Base-by-base conservation (phyloP, 1,140 invertebrate species). In the Lepidurus packardi region DNA sequence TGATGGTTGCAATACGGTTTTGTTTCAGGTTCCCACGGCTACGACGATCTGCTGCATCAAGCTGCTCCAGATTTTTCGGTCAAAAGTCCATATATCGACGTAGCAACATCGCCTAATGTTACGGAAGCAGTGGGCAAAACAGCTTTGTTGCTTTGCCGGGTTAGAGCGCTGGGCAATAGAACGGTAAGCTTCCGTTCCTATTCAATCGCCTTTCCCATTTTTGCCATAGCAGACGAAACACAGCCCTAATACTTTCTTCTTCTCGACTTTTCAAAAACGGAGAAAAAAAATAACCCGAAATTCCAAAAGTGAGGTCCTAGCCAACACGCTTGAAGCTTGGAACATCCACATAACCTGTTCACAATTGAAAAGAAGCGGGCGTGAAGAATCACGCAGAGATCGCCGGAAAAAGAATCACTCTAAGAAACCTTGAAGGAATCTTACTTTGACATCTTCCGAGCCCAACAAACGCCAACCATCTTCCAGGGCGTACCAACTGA, bases 61-160 rank as follows among this genome's bases (percentile, higher is more conserved):
- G 53, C 16, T 7, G 16, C 53, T 9, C 53, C 53, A 16, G 53
- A 65, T 65, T 77, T 77, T 77, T 77, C 75, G 24, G 75, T 77
- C 24, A 47, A 43, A 43, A 77, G 75, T 45, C 75, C 75, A 47
- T 77, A 77, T 77, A 77, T 77, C 24, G 75, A 77, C 75, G 75
- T 77, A 45, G 75, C 47, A 43, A 92, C 89, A 77, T 92, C 92
- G 1, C 90, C 89, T 81, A 94, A 94, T 83, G 91, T 93, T 25
- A 94, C 92, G 65, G 92, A 92, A 1, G 87, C 93, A 6, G 90
- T 93, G 4, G 92, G 92, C 34, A 93, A 92, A 83, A 90, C 91
- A 0, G 92, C 92, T 7, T 89, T 90, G 80, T 87, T 94, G 9
- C 91, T 90, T 81, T 94, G 93, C 85, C 88, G 91, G 75, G 91